Conservation (phyloP, 2,888 invertebrate species). For the Chymomyza caudatula region DNA sequence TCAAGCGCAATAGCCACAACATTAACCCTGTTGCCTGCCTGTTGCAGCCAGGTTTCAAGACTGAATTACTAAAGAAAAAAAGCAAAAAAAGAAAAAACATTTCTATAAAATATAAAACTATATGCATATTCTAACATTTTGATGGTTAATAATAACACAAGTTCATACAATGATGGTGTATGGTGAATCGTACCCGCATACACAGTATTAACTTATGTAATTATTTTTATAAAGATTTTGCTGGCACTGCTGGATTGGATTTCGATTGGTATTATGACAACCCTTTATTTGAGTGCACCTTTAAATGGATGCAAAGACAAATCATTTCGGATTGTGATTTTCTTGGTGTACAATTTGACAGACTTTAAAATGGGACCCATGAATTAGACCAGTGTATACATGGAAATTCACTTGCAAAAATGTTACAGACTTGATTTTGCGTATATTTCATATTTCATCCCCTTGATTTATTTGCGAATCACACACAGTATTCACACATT, state of each 20-base stretch:
- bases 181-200: neutral
- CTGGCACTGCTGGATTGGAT: neutral
- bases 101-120: neutral
- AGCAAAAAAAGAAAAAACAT: neutral
- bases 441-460: too few relatives aligned
- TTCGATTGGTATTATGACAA: neutral
- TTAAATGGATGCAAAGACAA: too few relatives aligned
- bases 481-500: too few relatives aligned
- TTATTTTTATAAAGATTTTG: neutral
- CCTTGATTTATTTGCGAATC: too few relatives aligned
- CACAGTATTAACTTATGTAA: neutral
- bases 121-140: neutral
- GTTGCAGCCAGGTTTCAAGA: constrained; percentile 35
- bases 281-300: too few relatives aligned
- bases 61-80: too few relatives aligned
- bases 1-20: constrained; percentile 34
- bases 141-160: neutral
- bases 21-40: constrained; percentile 45
- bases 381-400: too few relatives aligned
- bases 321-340: too few relatives aligned
- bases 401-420: too few relatives aligned
- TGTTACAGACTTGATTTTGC: too few relatives aligned
- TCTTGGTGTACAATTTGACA: too few relatives aligned
- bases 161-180: neutral
- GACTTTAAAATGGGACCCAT: too few relatives aligned